These are phyloP conservation scores for Chloropsis hardwickii DNA, from an alignment of 2,113 vertebrate genomes.

Conservation along the genomic window DNA sequence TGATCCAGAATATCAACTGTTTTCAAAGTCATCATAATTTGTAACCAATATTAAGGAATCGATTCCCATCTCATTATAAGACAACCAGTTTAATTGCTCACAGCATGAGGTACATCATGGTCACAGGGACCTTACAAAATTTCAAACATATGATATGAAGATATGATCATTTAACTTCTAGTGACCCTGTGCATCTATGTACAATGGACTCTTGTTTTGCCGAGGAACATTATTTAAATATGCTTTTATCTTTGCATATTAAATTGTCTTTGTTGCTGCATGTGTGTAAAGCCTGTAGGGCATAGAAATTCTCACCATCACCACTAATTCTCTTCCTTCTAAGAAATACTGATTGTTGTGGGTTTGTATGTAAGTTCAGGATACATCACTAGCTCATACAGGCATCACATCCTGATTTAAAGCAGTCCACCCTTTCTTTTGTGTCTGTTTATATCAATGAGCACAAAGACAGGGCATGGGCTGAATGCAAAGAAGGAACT, in stretches of 20 bases:
- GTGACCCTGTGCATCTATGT: neutral
- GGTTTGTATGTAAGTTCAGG: neutral
- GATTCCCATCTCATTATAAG: neutral
- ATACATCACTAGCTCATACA: neutral
- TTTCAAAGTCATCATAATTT: neutral
- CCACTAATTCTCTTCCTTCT: neutral
- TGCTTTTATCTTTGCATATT: neutral
- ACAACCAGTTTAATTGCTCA: neutral
- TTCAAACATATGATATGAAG: neutral
- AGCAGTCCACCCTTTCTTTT: neutral
- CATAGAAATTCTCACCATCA: neutral
- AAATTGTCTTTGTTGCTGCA: neutral
- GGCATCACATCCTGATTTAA: neutral
- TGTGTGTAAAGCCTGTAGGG: neutral
- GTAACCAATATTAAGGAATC: neutral
- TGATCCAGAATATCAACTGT: neutral
- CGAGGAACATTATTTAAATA: neutral
- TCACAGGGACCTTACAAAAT: neutral
- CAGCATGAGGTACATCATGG: neutral
- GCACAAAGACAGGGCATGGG: neutral
- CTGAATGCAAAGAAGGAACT: neutral
- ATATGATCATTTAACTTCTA: neutral
- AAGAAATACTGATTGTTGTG: neutral
- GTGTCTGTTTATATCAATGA: neutral
- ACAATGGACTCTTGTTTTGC: neutral